Evolutionary conservation across 2,888 invertebrate genomes (phyloP), one percentile per base, ranked within the genome.

Genomic region (Onthophagus sagittarius): DNA sequence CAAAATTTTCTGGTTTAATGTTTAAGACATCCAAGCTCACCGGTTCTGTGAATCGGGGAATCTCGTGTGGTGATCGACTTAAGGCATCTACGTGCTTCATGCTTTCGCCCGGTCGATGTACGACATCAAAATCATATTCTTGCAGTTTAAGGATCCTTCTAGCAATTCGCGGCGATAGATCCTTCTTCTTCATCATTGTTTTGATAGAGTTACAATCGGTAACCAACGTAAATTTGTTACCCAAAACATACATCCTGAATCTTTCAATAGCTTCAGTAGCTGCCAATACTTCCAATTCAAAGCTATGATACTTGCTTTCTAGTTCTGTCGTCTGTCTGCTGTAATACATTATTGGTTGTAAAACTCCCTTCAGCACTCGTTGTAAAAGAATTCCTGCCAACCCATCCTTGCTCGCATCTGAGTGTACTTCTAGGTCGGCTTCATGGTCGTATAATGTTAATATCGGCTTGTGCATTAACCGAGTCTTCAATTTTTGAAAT

Each of bases 41-140:
- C 15, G 39, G 31, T 64, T 33, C 15, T 11, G 33, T 5, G 11
- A n/a, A n/a, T 15, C 7, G 3, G 64, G 64, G 64, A 15, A 53
- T 15, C 9, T 64, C 33, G 33, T 14, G 32, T 7, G 71, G 78
- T 31, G 72, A 74, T 75, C 82, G 15, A 5, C 78, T 75, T 6
- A 79, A 53, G 0, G 76, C 75, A 71, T 78, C 78, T n/a, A 76
- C 80, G 75, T 81, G 80, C 69, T 72, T 14, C 81, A 84, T 82
- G 15, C 71, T 71, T 0, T 72, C 69, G 0, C 78, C 80, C 0
- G 78, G 76, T 63, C 79, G 70, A 67, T 80, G 77, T 15, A 75
- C 71, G 0, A 81, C 75, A 3, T 72, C 72, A 62, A 79, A 80
- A 0, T 75, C 74, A 70, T 77, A 80, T 32, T 81, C 81, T 65